phyloP scores from a whole-genome alignment of 2,113 vertebrate genomes.

The Odontophorus gujanensis region DNA sequence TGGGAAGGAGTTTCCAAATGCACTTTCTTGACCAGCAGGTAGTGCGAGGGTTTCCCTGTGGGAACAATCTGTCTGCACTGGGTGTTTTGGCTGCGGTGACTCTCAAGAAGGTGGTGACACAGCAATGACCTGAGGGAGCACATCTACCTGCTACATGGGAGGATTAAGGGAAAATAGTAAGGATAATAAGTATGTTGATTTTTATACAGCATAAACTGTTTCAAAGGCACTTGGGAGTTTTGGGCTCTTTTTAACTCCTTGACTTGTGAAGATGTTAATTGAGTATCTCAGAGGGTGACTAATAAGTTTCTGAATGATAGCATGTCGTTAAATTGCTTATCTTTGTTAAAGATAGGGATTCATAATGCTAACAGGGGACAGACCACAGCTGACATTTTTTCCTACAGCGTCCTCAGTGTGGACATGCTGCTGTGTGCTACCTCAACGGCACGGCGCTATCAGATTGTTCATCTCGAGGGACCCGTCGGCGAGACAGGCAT shows the following conservation, averaged over 20 bases:
- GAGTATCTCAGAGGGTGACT: not conserved
- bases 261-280: conserved; percentile 7
- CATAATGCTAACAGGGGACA: conserved; percentile 18
- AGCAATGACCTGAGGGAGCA: not conserved
- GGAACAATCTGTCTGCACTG: not conserved
- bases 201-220: not conserved
- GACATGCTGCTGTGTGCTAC: not conserved
- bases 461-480: conserved; percentile 47
- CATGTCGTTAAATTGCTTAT: conserved; percentile 44
- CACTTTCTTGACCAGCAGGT: not conserved
- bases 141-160: not conserved
- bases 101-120: not conserved
- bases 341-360: not conserved
- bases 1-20: not conserved
- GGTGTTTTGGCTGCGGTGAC: not conserved
- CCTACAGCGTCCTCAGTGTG: not conserved
- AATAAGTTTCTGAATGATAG: not conserved
- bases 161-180: not conserved
- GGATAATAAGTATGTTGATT: not conserved
- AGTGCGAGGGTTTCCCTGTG: not conserved
- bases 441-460: not conserved
- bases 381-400: not conserved
- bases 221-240: not conserved
- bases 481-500: not conserved
- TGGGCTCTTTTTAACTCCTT: not conserved